phyloP scores from a whole-genome alignment of 2,113 vertebrate genomes.

The Scalopus aquaticus region DNA sequence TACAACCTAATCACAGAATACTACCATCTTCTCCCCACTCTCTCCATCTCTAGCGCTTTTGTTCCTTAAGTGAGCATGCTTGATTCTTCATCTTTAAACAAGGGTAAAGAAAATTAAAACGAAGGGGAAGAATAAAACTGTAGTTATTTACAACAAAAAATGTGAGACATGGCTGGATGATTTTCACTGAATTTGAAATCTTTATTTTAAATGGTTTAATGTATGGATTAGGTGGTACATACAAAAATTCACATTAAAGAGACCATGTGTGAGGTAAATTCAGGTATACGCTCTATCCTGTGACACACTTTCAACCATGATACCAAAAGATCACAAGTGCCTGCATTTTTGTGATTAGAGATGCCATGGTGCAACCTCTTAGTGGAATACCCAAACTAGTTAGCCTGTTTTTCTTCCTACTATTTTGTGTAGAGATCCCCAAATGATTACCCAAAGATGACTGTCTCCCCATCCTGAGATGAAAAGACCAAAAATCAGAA shows the following conservation, averaged over 20 bases:
- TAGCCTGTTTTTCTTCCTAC: neutral
- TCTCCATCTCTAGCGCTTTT: neutral
- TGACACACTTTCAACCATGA: neutral
- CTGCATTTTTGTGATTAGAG: neutral
- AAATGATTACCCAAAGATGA: neutral
- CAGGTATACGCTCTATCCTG: neutral
- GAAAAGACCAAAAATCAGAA: neutral
- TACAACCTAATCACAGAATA: neutral
- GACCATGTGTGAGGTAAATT: neutral
- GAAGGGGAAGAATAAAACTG: neutral
- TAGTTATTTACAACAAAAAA: neutral
- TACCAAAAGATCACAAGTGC: neutral
- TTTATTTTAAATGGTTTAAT: neutral
- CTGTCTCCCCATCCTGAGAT: neutral
- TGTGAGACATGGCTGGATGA: neutral
- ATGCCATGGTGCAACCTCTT: neutral
- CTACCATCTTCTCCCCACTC: fast-evolving
- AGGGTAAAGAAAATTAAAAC: neutral
- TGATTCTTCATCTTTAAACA: neutral
- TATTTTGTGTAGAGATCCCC: neutral
- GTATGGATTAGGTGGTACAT: neutral
- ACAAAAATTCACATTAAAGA: neutral
- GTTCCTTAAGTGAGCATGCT: neutral
- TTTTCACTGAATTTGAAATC: slow-evolving; percentile 15
- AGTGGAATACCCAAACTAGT: neutral